phyloP scores from a whole-genome alignment of 1,140 invertebrate genomes.

The Reticulitermes speratus region DNA sequence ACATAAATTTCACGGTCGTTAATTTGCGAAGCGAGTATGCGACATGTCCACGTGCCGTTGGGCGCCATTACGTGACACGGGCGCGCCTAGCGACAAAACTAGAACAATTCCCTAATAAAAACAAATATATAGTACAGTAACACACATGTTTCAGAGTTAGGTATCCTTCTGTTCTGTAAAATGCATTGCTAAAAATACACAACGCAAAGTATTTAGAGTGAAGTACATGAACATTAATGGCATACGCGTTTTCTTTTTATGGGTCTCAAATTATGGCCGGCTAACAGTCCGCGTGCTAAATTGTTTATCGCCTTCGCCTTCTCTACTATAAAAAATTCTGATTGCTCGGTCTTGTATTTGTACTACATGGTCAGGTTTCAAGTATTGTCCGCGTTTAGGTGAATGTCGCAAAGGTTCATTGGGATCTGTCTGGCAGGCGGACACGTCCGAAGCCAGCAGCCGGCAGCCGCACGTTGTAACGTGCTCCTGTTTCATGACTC shows the following conservation, averaged over 20 bases:
- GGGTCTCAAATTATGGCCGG: neutral
- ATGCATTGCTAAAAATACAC: neutral
- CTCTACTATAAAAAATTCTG: neutral
- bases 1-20: slow-evolving; percentile 15
- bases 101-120: neutral
- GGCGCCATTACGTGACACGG: slow-evolving; percentile 7
- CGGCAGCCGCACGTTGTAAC: neutral
- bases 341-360: neutral
- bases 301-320: neutral
- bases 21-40: neutral
- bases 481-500: neutral
- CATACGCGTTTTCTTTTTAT: neutral
- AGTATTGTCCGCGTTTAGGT: neutral
- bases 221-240: neutral
- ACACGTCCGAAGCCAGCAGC: neutral
- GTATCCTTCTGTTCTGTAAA: neutral
- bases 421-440: neutral
- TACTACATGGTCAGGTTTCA: too few relatives aligned
- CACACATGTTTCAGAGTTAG: too few relatives aligned
- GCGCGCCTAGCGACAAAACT: neutral
- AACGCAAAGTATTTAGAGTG: neutral
- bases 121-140: too few relatives aligned
- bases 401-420: neutral
- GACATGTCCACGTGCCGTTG: neutral
- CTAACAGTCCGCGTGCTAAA: neutral